These are phyloP conservation scores for Myotis brandtii DNA, from an alignment of 2,113 vertebrate species.

Conservation along the genomic window DNA sequence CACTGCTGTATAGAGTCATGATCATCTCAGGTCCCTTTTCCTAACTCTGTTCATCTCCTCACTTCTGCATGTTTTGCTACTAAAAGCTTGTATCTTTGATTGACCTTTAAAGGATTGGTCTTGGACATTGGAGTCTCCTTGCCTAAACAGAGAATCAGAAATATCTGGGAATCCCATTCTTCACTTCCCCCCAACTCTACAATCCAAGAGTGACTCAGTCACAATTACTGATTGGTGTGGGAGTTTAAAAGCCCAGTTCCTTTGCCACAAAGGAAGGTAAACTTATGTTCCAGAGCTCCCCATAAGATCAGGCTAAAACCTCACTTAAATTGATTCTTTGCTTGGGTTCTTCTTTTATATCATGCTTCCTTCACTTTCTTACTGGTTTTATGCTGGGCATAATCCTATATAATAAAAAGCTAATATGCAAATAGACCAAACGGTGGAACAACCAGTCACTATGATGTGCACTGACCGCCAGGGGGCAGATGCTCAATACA, in stretches of 20 bases:
- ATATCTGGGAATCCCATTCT: background rate
- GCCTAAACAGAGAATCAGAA: background rate
- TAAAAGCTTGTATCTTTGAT: background rate
- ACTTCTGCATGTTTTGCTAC: background rate
- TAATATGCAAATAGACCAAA: no score
- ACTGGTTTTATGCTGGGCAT: background rate
- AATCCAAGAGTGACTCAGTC: background rate
- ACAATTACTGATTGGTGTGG: background rate
- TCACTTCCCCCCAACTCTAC: background rate
- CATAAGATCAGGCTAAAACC: background rate
- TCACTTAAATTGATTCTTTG: background rate
- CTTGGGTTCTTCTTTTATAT: background rate
- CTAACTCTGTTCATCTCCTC: background rate
- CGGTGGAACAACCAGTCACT: no score
- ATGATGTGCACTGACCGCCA: no score
- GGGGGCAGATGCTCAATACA: no score
- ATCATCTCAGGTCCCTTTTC: background rate
- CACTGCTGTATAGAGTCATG: background rate
- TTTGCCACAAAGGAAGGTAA: background rate
- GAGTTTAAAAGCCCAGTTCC: background rate
- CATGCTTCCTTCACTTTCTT: background rate
- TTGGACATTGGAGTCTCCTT: background rate
- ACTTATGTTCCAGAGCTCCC: background rate
- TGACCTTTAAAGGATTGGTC: background rate
- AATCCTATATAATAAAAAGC: background rate